Percentiles rank a stretch among this genome's conserved stretches.
These are phyloP conservation scores for Ophiothrix spiculata DNA, from an alignment of 35 echinoderm and acorn worm species.

Conservation along the genomic window DNA sequence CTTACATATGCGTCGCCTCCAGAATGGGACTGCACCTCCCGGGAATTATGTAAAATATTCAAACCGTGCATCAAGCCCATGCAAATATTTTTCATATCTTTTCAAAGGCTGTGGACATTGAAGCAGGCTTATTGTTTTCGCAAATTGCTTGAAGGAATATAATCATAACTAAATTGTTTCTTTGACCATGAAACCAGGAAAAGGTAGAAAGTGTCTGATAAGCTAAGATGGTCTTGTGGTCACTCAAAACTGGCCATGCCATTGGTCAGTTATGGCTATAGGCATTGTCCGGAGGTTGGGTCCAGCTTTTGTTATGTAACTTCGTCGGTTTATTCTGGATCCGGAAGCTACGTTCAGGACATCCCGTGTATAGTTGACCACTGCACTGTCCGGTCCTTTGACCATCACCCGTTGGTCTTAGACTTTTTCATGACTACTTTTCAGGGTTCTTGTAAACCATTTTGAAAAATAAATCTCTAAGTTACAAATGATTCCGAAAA, in stretches of 20 bases:
- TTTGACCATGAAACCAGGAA: constrained; percentile 1
- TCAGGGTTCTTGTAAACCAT: too few relatives aligned
- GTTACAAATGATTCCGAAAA: too few relatives aligned
- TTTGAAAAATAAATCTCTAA: too few relatives aligned
- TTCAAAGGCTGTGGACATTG: too few relatives aligned
- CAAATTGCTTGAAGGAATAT: neutral
- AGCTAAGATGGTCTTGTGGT: neutral
- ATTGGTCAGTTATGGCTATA: neutral
- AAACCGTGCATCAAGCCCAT: too few relatives aligned
- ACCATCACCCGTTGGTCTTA: neutral
- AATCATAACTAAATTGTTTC: neutral
- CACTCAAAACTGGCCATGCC: neutral
- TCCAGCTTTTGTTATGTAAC: neutral
- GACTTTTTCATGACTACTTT: neutral
- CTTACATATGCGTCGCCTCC: too few relatives aligned
- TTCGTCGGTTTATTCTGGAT: neutral
- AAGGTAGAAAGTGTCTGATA: neutral
- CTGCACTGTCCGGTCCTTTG: neutral
- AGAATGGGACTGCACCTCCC: too few relatives aligned
- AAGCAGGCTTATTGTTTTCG: too few relatives aligned
- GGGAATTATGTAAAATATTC: too few relatives aligned
- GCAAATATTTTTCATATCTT: too few relatives aligned
- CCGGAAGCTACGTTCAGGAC: neutral
- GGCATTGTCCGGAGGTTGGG: neutral
- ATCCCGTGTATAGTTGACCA: constrained; percentile 5